A percentile compares a stretch with the other conserved stretches of the same genome.
phyloP scores from a whole-genome alignment of 2,797 vertebrate genomes.

The Lemur catta region DNA sequence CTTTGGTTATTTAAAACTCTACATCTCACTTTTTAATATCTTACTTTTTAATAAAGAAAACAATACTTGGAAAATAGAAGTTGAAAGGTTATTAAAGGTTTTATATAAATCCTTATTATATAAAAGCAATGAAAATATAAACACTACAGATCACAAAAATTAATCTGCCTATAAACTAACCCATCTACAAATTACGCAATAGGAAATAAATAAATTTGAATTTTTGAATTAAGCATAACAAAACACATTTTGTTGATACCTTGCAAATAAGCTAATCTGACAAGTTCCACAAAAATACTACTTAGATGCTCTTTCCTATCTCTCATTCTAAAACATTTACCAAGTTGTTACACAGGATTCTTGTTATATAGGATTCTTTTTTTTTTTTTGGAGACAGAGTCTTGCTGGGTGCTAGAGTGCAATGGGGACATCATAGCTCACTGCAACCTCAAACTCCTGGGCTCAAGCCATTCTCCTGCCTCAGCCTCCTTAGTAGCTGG shows the following conservation, averaged over 20 bases:
- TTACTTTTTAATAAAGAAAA: slow-evolving; percentile 19
- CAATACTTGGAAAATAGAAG: neutral
- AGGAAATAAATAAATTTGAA: slow-evolving; percentile 48
- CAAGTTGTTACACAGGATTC: neutral
- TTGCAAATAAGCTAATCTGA: slow-evolving; percentile 28
- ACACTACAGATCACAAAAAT: slow-evolving; percentile 19
- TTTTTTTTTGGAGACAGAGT: neutral
- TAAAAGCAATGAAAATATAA: slow-evolving; percentile 33
- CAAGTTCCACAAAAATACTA: neutral
- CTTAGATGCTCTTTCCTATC: neutral
- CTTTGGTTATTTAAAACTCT: slow-evolving; percentile 3
- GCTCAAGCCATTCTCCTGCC: neutral
- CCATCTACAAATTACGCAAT: neutral
- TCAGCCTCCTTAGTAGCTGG: neutral
- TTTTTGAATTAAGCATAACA: slow-evolving; percentile 34
- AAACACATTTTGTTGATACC: neutral
- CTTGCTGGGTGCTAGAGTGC: neutral
- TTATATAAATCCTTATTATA: slow-evolving; percentile 6
- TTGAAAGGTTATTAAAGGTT: neutral
- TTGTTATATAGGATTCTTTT: neutral
- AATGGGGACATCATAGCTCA: neutral
- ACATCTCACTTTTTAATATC: neutral
- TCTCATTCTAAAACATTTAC: slow-evolving; percentile 41
- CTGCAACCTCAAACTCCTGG: neutral
- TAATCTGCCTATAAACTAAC: slow-evolving; percentile 33